Base-by-base conservation (phyloP, 2,888 invertebrate genomes). In the Busseola fusca region DNA sequence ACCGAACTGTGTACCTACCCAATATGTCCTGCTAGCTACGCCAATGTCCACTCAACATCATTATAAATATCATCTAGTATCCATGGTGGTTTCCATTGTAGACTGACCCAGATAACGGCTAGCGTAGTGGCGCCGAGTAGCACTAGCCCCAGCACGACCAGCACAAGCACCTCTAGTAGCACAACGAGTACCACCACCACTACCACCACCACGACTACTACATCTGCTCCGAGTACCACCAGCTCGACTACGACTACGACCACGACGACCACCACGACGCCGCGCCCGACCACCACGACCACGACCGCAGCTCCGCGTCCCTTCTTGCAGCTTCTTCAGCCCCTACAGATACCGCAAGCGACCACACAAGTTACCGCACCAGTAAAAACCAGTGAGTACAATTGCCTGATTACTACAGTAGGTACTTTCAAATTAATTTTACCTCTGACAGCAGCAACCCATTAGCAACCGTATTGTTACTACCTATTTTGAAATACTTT, bases 291-390 rank as follows among this genome's bases (percentile, higher is more conserved):
- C 48, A 80, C 88, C 50, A 83, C 85, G 25, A 83, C 88, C 21
- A 88, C 90, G 9, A 89, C 91, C 16, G 88, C 91, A 78, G 83
- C 90, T 58, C 87, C 90, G 75, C 90, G 89, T 30, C 94, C 95
- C 21, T 95, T 93, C 91, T 88, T 95, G 80, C 95, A 95, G 82
- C 87, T 95, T 77, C 87, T 95, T n/a, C n/a, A n/a, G 83, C 96
- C 96, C 37, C 94, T 96, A 82, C 92, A 93, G 81, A 81, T 87
- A 64, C 87, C 88, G 5, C 86, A 86, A 65, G 82, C 86, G 12
- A 82, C 87, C 45, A 87, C 88, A 3, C 86, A 86, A 69, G 81
- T 86, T 30, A 90, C 78, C 65, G 87, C 90, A 14, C 88, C 91
- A 16, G 79, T 86, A 10, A 93, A 92, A 85, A 88, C 91, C 84